A percentile compares a stretch with the other conserved stretches of the same genome.
Conservation (phyloP, 2,797 vertebrate genomes). For the Melanotaenia nigrans region DNA sequence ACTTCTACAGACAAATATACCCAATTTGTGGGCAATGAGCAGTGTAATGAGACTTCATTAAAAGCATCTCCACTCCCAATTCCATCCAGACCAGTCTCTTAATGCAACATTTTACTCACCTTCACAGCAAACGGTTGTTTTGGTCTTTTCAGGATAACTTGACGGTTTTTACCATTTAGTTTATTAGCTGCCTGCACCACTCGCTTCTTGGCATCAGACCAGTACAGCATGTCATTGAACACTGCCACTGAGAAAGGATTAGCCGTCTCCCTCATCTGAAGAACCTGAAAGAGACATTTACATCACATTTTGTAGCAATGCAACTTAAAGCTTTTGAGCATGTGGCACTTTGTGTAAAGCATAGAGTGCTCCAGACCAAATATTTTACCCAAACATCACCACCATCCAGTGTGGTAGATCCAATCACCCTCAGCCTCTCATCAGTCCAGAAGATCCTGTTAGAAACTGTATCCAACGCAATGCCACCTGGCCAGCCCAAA, state of each 20-base stretch:
- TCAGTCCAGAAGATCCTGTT: constrained; percentile 92
- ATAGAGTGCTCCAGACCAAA: neutral
- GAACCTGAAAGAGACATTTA: constrained; percentile 74
- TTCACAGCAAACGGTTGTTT: constrained; percentile 88
- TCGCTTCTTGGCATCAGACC: constrained; percentile 87
- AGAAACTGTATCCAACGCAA: constrained; percentile 85
- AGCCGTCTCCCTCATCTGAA: constrained; percentile 85
- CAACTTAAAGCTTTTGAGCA: too few species aligned
- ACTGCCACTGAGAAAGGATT: constrained; percentile 88
- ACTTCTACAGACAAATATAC: neutral
- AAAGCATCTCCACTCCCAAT: too few species aligned
- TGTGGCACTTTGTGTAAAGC: neutral
- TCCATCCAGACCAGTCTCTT: neutral
- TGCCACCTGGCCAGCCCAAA: constrained; percentile 89
- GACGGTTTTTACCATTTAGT: constrained; percentile 84
- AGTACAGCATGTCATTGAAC: constrained; percentile 89
- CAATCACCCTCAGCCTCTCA: constrained; percentile 86
- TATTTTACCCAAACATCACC: constrained; percentile 79
- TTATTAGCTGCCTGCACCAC: constrained; percentile 86
- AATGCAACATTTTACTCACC: constrained; percentile 66
- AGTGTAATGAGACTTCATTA: neutral
- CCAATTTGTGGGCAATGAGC: too few species aligned
- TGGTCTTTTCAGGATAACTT: constrained; percentile 84
- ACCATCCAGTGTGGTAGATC: constrained; percentile 88
- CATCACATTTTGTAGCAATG: neutral